phyloP scores from a whole-genome alignment of 1,140 invertebrate genomes.

The Drosophila sucinea region DNA sequence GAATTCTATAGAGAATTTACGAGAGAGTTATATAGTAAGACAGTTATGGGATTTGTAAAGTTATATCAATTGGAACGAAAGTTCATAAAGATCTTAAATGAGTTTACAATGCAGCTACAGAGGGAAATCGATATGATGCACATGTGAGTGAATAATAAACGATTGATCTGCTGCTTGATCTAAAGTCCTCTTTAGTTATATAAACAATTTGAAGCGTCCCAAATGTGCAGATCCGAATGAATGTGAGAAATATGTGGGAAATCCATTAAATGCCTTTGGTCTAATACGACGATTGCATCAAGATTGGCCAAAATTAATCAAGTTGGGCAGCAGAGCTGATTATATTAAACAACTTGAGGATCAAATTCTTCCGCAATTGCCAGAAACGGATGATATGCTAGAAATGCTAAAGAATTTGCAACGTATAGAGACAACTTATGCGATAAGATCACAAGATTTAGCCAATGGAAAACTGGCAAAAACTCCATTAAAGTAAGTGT shows the following conservation, averaged over 20 bases:
- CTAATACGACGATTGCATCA: background rate
- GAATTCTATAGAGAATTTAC: background rate
- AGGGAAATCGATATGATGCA: background rate
- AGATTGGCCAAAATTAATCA: background rate
- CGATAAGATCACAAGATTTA: background rate
- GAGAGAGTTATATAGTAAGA: background rate
- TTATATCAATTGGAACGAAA: background rate
- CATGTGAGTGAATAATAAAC: background rate
- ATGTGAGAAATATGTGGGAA: background rate
- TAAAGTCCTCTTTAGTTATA: background rate
- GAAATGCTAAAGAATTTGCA: conserved; percentile 1
- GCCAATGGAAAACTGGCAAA: background rate
- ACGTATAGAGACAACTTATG: background rate
- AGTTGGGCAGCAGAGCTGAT: background rate
- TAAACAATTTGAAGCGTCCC: background rate
- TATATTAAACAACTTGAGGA: background rate
- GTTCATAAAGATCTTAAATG: background rate
- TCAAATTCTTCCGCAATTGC: background rate
- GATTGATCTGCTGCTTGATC: background rate
- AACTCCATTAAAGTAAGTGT: background rate
- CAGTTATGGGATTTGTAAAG: background rate
- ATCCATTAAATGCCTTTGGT: background rate
- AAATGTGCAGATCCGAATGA: background rate
- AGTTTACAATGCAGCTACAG: background rate
- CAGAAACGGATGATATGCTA: background rate